Percentiles rank a stretch among this genome's conserved stretches.
Conservation (phyloP, 1,140 invertebrate species). For the Lepidostoma basale region DNA sequence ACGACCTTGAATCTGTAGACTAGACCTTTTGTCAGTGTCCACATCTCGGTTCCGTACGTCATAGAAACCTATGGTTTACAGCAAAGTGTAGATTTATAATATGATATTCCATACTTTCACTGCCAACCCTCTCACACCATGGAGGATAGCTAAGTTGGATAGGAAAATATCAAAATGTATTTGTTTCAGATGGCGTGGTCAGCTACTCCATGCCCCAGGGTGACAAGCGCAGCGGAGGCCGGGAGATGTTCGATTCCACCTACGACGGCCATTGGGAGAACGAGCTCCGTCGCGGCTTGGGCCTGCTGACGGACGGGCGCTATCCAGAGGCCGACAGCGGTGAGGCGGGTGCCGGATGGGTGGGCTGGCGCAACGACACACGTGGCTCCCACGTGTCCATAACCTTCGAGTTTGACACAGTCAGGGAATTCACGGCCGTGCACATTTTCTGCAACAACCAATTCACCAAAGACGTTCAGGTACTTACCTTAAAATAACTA, state of each 20-base stretch:
- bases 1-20: no score
- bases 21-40: no score
- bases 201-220: conserved; percentile 86
- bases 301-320: conserved; percentile 87
- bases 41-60: no score
- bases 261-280: conserved; percentile 89
- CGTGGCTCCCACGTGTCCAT: conserved; percentile 71
- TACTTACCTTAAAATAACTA: no score
- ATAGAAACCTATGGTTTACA: no score
- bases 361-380: conserved; percentile 89
- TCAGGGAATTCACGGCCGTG: conserved; percentile 84
- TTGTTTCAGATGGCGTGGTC: conserved; percentile 73
- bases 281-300: conserved; percentile 79
- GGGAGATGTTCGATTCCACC: conserved; percentile 87
- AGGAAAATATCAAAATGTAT: no score
- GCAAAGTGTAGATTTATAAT: no score
- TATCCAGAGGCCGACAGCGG: neutral
- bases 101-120: no score
- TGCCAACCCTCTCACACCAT: no score
- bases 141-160: no score
- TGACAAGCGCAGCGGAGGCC: conserved; percentile 77
- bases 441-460: conserved; percentile 84
- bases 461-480: conserved; percentile 81
- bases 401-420: conserved; percentile 86
- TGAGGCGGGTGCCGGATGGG: conserved; percentile 85